A percentile compares a stretch with the other conserved stretches of the same genome.
Evolutionary conservation across 2,113 vertebrate species (phyloP).

Genomic region (Bettongia penicillata): DNA sequence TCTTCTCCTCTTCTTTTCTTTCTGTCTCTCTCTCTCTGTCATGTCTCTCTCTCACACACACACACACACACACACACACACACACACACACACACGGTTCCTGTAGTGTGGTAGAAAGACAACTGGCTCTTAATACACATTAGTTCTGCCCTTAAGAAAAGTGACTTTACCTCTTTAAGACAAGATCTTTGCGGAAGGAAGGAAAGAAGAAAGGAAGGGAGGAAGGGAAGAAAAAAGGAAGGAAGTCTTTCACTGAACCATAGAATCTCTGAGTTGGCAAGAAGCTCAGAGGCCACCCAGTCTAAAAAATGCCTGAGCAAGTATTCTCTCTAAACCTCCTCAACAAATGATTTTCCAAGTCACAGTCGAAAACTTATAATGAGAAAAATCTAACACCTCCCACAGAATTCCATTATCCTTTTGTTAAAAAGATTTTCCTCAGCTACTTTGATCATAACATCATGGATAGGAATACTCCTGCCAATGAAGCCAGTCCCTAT

Average conservation of each 20-base stretch:
- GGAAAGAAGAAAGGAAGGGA: not conserved
- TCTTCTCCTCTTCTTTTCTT: too few species aligned
- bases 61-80: too few species aligned
- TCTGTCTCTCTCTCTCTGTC: not conserved
- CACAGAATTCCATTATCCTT: not conserved
- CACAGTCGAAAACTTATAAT: not conserved
- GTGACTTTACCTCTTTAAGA: not conserved
- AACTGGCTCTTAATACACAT: not conserved
- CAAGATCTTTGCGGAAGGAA: not conserved
- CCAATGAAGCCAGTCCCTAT: not conserved
- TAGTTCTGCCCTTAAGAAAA: not conserved
- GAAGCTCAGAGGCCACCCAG: too few species aligned
- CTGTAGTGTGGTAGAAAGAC: too few species aligned
- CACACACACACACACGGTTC: too few species aligned
- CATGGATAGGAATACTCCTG: not conserved
- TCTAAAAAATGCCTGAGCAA: not conserved
- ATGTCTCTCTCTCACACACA: too few species aligned
- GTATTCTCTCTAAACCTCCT: not conserved
- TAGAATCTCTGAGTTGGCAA: not conserved
- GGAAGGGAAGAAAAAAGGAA: not conserved
- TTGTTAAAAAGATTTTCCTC: not conserved
- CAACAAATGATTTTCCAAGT: not conserved
- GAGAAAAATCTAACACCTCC: not conserved
- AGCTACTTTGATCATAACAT: not conserved
- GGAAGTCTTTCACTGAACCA: not conserved